Base-by-base conservation (phyloP, 2,888 invertebrate genomes). In the Drosophila emarginata region DNA sequence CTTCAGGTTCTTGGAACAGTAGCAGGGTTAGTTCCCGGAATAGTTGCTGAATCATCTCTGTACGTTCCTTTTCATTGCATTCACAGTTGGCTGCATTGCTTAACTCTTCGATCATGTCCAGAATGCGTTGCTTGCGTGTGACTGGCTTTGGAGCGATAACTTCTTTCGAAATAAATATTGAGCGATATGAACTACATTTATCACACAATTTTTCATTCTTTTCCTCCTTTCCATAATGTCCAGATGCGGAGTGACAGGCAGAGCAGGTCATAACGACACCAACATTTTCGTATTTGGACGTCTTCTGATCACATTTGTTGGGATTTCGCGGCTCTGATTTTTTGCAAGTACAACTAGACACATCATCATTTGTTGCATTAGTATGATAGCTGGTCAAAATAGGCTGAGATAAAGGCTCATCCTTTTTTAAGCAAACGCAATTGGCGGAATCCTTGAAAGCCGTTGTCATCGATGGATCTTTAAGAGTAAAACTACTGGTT, bases 1-100 rank as follows among this genome's bases (percentile, higher is more conserved):
- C 5, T 14, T 76, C 73, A 4, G 52, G 63, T 4, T 82, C 83
- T 7, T 40, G 15, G 11, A 77, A 70, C 7, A 87, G 39, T 52
- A 84, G 32, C 0, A 59, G 2, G 0, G 79, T 76, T 1, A 84
- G 9, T 14, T 84, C 84, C 4, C 66, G 64, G 11, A 88, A 74
- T 2, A 87, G 61, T 32, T 75, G 21, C 3, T 75, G 61, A 12
- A 84, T 77, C 4, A 64, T 15, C 0, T 15, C 36, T 0, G 51
- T 4, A 4, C 88, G 87, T 39, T 74, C 56, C 5, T 14, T 18
- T 4, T 15, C 32, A 0, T 52, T 28, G 36, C 68, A 67, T 0
- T 45, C 32, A 40, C 77, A 68, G 6, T 60, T 32, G 4, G 56
- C 51, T 0, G 32, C 11, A 21, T 37, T 28, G 26, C 64, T 77